Base-by-base conservation (phyloP, 2,888 invertebrate species). In the Stenolophus ochropezus region DNA sequence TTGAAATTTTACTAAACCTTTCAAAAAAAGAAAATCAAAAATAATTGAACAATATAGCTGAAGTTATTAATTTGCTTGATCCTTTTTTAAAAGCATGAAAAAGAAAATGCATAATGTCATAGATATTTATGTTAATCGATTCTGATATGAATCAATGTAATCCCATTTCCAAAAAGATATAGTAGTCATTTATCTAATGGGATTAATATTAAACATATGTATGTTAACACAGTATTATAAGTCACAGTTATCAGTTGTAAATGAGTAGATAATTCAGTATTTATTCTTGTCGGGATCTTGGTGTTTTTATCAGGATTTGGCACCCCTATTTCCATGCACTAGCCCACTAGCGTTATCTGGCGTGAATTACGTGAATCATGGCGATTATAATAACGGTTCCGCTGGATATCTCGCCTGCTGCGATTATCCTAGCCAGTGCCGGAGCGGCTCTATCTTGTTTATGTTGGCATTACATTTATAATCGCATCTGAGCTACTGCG, bases 291-390 rank as follows among this genome's bases (percentile, higher is more conserved):
- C n/a, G 33, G 25, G 61, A 65, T 65, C 61, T 69, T 69, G 27
- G 16, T 33, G 33, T 69, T 69, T 69, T 69, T 69, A 69, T 69
- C 61, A n/a, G 23, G n/a, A 42, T 69, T 69, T 33, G 33, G n/a
- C 61, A 25, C 61, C 65, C 65, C 65, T 61, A 69, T 69, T 69
- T 69, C 65, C 65, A 69, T 69, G 25, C 61, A 23, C 27, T 2
- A 25, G 18, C 33, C n/a, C n/a, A 27, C 65, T 69, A 14, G 65
- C 33, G 65, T 69, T 69, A 69, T 69, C 65, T 69, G 75, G 83
- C 84, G 87, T 88, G 88, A 88, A 87, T 88, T 88, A 88, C 88
- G 88, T 86, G 87, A 87, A 87, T 88, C 88, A 88, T 87, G 88
- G 88, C 80, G 80, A 88, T 89, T 89, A 89, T 88, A 88, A 89